Evolutionary conservation across 64 coral and sea anemone species (phyloP).

Genomic region (Montipora foliosa): DNA sequence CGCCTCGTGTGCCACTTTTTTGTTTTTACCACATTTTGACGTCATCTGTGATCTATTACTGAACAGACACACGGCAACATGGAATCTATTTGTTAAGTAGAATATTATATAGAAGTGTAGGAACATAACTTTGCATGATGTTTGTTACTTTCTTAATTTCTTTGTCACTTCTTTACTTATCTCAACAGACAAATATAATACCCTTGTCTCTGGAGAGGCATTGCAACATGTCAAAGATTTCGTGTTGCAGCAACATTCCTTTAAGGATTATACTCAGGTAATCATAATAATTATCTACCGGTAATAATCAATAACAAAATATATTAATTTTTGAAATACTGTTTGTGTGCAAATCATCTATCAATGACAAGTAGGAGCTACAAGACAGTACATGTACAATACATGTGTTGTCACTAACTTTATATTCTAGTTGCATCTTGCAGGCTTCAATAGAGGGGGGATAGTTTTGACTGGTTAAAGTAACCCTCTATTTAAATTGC

Average conservation of each 20-base stretch:
- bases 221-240: slow-evolving; percentile 69
- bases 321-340: too few species aligned
- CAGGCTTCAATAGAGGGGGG: too few species aligned
- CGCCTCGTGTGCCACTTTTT: too few species aligned
- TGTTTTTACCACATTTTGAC: too few species aligned
- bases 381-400: background rate
- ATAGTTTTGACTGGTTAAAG: background rate
- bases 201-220: slow-evolving; percentile 92
- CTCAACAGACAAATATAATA: slow-evolving; percentile 82
- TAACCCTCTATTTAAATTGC: background rate
- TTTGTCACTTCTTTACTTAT: slow-evolving; percentile 15
- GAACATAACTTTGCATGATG: too few species aligned
- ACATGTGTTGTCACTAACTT: background rate
- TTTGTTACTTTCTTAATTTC: background rate
- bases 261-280: slow-evolving; percentile 98
- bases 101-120: too few species aligned
- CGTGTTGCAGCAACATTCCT: slow-evolving; percentile 81
- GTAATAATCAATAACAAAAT: too few species aligned
- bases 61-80: too few species aligned
- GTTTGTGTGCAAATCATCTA: too few species aligned
- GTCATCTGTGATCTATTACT: too few species aligned
- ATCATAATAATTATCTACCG: background rate
- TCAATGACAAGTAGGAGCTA: background rate
- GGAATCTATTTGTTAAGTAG: too few species aligned
- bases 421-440: too few species aligned